Base-by-base conservation (phyloP, 1,140 invertebrate species). In the Hermetia illucens region DNA sequence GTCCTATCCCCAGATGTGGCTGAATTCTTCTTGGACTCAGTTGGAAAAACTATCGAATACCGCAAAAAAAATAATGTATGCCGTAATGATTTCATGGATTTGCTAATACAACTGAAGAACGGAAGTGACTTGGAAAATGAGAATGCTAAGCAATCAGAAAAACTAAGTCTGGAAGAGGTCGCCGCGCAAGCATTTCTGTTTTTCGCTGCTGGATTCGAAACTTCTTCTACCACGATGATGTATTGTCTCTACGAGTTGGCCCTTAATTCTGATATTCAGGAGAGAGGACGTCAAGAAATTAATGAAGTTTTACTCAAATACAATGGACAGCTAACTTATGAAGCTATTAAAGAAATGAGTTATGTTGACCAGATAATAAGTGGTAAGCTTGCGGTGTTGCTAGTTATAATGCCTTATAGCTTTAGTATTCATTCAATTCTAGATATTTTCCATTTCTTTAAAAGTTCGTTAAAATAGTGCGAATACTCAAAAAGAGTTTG, bases 221-320 rank as follows among this genome's bases (percentile, higher is more conserved):
- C 52, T 6, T 45, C 50, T 13, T 66, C 71, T 2, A 66, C 65
- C 8, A 61, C 70, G 0, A 58, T 74, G 16, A 61, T 65, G 27
- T 69, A 67, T 44, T 59, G 64, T 6, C 34, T 69, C 3, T 70
- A 77, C 44, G 51, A 61, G 29, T 51, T 76, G 24, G 65, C 69
- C 1, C 41, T 50, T 13, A 53, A 74, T 52, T 62, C 55, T 16
- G 62, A 69, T 3, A 47, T 66, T 22, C 72, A 75, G 47, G 50
- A 66, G 12, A 58, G 53, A 46, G 24, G 73, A 5, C 46, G 51
- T 4, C 43, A 58, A 15, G 71, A 74, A 52, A 62, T 75, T 4
- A 49, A 62, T 15, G 38, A 42, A 12, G 45, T 55, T 10, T 25
- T 55, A 18, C 44, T 47, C 3, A 44, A 48, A 18, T 36, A 52